Evolutionary conservation across 2,888 invertebrate genomes (phyloP).

Genomic region (Shargacucullia verbasci): DNA sequence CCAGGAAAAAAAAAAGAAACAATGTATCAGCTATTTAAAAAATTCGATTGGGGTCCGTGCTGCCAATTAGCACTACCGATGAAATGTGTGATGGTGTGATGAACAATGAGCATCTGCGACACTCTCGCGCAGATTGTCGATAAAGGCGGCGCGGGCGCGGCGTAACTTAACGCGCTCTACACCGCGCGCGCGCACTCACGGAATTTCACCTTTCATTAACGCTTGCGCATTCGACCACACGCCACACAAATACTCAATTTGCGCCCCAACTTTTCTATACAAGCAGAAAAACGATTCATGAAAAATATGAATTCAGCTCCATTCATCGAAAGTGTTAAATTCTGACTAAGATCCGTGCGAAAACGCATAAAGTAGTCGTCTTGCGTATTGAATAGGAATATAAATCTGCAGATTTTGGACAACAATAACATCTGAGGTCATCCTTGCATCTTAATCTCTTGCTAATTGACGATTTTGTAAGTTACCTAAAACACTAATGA

Average conservation of each 20-base stretch:
- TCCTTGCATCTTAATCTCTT: slow-evolving; percentile 28
- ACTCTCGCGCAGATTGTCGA: slow-evolving; percentile 58
- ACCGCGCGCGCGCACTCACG: slow-evolving; percentile 33
- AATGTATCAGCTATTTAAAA: slow-evolving; percentile 50
- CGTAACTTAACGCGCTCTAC: slow-evolving; percentile 57
- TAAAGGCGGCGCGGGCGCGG: slow-evolving; percentile 55
- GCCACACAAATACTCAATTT: slow-evolving; percentile 35
- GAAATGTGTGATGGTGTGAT: slow-evolving; percentile 67
- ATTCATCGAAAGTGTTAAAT: slow-evolving; percentile 44
- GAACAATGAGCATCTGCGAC: slow-evolving; percentile 64
- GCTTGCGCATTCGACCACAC: slow-evolving; percentile 50
- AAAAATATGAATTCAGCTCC: slow-evolving; percentile 7
- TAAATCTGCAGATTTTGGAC: slow-evolving; percentile 38
- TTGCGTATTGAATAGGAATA: slow-evolving; percentile 29
- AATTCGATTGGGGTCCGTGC: slow-evolving; percentile 53
- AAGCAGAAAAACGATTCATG: slow-evolving; percentile 4
- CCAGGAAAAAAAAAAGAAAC: slow-evolving; percentile 33
- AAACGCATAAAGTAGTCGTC: slow-evolving; percentile 30
- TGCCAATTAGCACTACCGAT: slow-evolving; percentile 75
- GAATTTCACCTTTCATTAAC: slow-evolving; percentile 51
- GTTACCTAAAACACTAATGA: slow-evolving; percentile 40
- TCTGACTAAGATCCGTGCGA: slow-evolving; percentile 21
- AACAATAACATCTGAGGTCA: slow-evolving; percentile 19
- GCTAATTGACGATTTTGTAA: slow-evolving; percentile 54
- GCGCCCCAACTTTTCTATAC: slow-evolving; percentile 19